Percentiles rank a stretch among this genome's conserved stretches.
phyloP scores from a whole-genome alignment of 2,888 invertebrate genomes.

The Laothoe populi region DNA sequence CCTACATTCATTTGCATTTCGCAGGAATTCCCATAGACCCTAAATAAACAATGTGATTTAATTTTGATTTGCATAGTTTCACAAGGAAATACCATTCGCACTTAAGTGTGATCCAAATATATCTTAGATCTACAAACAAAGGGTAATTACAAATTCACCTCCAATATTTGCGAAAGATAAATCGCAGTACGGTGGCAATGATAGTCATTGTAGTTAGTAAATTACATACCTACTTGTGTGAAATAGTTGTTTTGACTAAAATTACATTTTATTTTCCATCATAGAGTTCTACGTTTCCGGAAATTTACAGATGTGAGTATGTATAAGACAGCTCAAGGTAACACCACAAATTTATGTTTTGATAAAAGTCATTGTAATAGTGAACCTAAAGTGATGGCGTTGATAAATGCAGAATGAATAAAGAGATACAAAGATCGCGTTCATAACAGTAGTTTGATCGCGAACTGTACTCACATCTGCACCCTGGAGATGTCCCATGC shows the following conservation, averaged over 20 bases:
- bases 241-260: constrained; percentile 30
- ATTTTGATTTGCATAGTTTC: constrained; percentile 39
- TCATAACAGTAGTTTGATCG: constrained; percentile 16
- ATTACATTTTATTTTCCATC: neutral
- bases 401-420: constrained; percentile 13
- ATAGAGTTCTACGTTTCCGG: neutral
- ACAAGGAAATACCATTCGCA: constrained; percentile 55
- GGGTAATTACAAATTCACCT: constrained; percentile 71
- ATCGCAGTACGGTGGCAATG: constrained; percentile 66
- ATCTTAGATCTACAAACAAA: constrained; percentile 70
- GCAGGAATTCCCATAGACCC: neutral
- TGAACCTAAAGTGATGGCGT: neutral
- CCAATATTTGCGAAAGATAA: constrained; percentile 78
- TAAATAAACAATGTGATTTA: constrained; percentile 35
- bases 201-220: constrained; percentile 53
- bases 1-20: neutral
- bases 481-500: constrained; percentile 64
- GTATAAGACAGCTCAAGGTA: no score
- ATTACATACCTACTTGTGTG: constrained; percentile 34
- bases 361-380: neutral
- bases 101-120: constrained; percentile 63
- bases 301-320: no score
- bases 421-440: constrained; percentile 15
- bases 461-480: constrained; percentile 38
- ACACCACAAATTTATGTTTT: neutral